phyloP scores from a whole-genome alignment of 2,113 vertebrate species.

The Oncorhynchus kisutch region DNA sequence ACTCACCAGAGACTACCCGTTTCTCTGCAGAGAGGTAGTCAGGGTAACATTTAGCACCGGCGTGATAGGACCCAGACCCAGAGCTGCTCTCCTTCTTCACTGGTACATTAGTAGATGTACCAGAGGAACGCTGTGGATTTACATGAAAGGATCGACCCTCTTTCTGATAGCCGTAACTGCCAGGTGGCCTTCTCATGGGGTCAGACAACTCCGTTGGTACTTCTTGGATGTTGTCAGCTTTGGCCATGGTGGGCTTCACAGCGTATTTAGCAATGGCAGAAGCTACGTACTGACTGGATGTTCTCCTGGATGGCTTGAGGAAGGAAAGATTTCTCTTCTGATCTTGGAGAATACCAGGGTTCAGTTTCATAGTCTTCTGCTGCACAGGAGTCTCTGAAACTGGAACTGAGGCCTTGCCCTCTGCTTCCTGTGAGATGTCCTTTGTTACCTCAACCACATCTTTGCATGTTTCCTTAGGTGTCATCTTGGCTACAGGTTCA shows the following conservation, averaged over 20 bases:
- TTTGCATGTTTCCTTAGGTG: slow-evolving; percentile 23
- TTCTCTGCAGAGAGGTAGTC: slow-evolving; percentile 37
- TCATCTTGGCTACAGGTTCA: slow-evolving; percentile 41
- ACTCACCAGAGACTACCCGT: slow-evolving; percentile 27
- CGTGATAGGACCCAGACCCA: slow-evolving; percentile 17
- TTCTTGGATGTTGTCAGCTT: slow-evolving; percentile 30
- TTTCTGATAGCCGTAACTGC: slow-evolving; percentile 39
- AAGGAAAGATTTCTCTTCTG: slow-evolving; percentile 73
- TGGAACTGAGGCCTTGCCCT: slow-evolving; percentile 44
- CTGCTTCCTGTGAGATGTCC: slow-evolving; percentile 28
- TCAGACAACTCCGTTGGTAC: slow-evolving; percentile 32
- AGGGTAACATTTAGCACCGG: slow-evolving; percentile 43
- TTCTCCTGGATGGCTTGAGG: slow-evolving; percentile 82
- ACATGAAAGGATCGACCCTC: slow-evolving; percentile 40
- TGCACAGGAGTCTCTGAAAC: neutral
- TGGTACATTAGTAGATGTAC: slow-evolving; percentile 7
- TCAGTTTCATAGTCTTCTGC: slow-evolving; percentile 43
- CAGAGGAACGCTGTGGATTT: slow-evolving; percentile 40
- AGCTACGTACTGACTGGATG: slow-evolving; percentile 91
- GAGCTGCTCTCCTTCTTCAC: slow-evolving; percentile 40
- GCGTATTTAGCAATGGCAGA: slow-evolving; percentile 83
- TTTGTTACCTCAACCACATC: slow-evolving; percentile 28
- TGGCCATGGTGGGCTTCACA: slow-evolving; percentile 38
- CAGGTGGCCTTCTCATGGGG: slow-evolving; percentile 20
- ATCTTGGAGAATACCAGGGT: slow-evolving; percentile 20